Conservation (phyloP, 2,888 invertebrate genomes). For the Phasia obesa region DNA sequence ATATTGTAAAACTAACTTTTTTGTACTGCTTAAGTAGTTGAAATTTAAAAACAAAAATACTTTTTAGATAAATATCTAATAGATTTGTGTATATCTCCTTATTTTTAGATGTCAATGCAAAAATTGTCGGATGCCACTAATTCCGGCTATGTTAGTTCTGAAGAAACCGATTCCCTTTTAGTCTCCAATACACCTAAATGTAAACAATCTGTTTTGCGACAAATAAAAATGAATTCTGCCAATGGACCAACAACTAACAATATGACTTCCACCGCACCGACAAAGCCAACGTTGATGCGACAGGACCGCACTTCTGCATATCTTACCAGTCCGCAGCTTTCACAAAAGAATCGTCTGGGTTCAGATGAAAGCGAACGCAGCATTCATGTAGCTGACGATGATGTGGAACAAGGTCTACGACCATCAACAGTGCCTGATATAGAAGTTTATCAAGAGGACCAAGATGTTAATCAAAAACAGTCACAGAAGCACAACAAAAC, state of each 20-base stretch:
- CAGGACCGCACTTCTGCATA: constrained; percentile 93
- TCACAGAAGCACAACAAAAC: constrained; percentile 29
- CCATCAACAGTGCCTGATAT: constrained; percentile 81
- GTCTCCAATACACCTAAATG: constrained; percentile 83
- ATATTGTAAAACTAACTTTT: too few relatives aligned
- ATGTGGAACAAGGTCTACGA: constrained; percentile 79
- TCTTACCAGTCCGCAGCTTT: constrained; percentile 86
- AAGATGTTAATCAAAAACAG: constrained; percentile 68
- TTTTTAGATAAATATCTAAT: background rate
- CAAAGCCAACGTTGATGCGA: constrained; percentile 91
- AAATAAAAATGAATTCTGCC: constrained; percentile 80
- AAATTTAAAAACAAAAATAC: too few relatives aligned
- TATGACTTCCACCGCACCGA: constrained; percentile 82
- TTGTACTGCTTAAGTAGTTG: too few relatives aligned
- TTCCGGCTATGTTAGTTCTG: constrained; percentile 89
- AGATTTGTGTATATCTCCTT: constrained; percentile 7
- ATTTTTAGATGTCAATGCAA: constrained; percentile 81
- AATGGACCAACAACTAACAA: constrained; percentile 80
- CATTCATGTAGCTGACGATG: constrained; percentile 83
- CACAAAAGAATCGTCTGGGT: constrained; percentile 88
- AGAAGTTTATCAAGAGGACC: constrained; percentile 83
- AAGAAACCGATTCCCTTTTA: constrained; percentile 91
- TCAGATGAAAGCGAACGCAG: constrained; percentile 90
- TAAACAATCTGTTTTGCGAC: constrained; percentile 79
- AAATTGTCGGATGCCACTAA: constrained; percentile 85